These are phyloP conservation scores for Brachymystax lenok DNA, from an alignment of 2,797 vertebrate species.

Conservation along the genomic window DNA sequence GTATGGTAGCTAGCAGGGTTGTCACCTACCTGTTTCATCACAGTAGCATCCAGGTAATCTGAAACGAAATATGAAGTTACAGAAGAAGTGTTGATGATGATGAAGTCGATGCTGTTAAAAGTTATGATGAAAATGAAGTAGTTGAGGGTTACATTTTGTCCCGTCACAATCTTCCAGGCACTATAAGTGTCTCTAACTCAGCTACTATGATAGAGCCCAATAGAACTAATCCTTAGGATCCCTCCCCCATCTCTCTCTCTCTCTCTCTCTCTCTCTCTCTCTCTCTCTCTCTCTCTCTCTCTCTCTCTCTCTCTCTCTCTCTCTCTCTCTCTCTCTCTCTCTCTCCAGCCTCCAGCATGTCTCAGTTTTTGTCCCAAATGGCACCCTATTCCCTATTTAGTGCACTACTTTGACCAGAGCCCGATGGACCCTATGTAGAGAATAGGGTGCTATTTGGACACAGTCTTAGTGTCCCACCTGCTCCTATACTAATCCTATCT, in stretches of 20 bases:
- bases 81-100: neutral
- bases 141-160: neutral
- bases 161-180: neutral
- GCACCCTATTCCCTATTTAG: neutral
- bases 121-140: neutral
- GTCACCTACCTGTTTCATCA: neutral
- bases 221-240: neutral
- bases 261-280: conserved; percentile 16
- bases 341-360: conserved; percentile 12
- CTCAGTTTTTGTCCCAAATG: neutral
- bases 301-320: neutral
- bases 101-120: neutral
- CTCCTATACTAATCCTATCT: conserved; percentile 13
- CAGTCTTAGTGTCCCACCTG: conserved; percentile 3
- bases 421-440: neutral
- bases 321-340: conserved; percentile 31
- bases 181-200: neutral
- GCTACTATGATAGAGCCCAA: neutral
- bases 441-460: neutral
- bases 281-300: neutral
- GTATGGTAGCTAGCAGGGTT: neutral
- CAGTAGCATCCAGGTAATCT: neutral
- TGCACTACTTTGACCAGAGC: neutral
- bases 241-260: neutral
- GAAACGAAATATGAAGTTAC: neutral